Percentiles rank a stretch among this genome's conserved stretches.
Conservation (phyloP, 2,113 vertebrate species). For the Grammomys surdaster region DNA sequence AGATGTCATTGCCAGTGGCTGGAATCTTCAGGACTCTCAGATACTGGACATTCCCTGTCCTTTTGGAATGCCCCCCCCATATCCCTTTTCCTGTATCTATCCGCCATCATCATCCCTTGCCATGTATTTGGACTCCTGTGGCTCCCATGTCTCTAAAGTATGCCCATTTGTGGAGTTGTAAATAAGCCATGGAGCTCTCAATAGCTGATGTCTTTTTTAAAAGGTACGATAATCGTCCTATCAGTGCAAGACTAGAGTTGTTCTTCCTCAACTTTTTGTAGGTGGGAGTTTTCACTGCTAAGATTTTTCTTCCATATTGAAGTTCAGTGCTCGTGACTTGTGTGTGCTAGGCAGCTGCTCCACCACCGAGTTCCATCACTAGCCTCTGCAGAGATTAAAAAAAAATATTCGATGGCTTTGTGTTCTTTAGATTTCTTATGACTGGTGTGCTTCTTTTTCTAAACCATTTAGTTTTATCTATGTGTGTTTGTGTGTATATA, state of each 20-base stretch:
- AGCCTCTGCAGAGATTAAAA: not conserved
- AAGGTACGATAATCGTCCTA: not conserved
- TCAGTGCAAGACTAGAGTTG: slow-evolving; percentile 5
- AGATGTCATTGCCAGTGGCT: not conserved
- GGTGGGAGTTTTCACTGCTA: not conserved
- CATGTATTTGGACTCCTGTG: not conserved
- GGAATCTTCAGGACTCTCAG: slow-evolving; percentile 34
- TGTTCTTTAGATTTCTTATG: not conserved
- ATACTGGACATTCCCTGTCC: slow-evolving; percentile 4
- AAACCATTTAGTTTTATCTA: not conserved
- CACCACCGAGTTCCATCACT: not conserved
- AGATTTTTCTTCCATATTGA: not conserved
- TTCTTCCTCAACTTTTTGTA: slow-evolving; percentile 39
- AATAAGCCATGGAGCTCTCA: not conserved
- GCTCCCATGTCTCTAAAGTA: slow-evolving; percentile 21
- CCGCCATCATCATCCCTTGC: not conserved
- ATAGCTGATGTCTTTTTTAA: not conserved
- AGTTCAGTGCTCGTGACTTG: too few relatives aligned
- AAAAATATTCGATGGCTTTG: not conserved
- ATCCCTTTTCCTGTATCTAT: fast-evolving
- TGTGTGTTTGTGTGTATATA: not conserved
- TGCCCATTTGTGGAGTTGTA: not conserved
- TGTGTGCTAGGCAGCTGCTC: not conserved
- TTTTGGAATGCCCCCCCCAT: not conserved
- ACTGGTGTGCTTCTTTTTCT: not conserved